Base-by-base conservation (phyloP, 1,140 invertebrate genomes). In the Drosophila trapezifrons region DNA sequence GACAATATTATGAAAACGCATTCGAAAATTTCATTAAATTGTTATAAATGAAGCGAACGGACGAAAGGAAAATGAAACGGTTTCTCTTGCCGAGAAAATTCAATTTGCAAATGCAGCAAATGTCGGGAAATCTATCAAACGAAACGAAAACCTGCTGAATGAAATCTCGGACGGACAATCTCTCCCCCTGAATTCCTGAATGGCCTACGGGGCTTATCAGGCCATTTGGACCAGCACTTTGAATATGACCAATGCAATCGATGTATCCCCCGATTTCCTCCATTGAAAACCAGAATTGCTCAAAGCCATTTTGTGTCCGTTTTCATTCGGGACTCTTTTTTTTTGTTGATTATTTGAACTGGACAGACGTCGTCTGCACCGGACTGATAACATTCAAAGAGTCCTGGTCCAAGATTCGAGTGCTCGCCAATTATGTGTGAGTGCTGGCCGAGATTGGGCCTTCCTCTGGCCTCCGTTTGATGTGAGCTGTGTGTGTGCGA, bases 21-120 rank as follows among this genome's bases (percentile, higher is more conserved):
- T 84, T 90, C 66, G 85, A 90, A 89, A 90, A 80, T 90, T 89
- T 90, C 85, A 89, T 89, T 90, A 90, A 89, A 89, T 90, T 84
- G 80, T 90, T 85, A 89, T 89, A 89, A 89, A 89, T 89, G 85
- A 67, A 90, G 66, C 32, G 49, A 49, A 42, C 40, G 17, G 54
- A 38, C 37, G 43, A 67, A 37, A 62, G 13, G 5, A 51, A 42
- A 76, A 64, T 35, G 20, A 85, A 76, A 75, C 59, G 75, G 78
- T 86, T 86, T 62, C 66, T 45, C 13, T 45, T 4, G 22, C 67
- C 46, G 46, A 71, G 51, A 63, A 49, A 86, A 87, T 89, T 90
- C 72, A 87, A 85, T 87, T 87, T 87, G 84, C 84, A 89, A 87
- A 87, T 89, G 77, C 73, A 76, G 81, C 29, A 45, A 69, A 52